Evolutionary conservation across 2,113 vertebrate genomes (phyloP), one percentile per base, ranked within the genome.

Genomic region (Vulpes lagopus): DNA sequence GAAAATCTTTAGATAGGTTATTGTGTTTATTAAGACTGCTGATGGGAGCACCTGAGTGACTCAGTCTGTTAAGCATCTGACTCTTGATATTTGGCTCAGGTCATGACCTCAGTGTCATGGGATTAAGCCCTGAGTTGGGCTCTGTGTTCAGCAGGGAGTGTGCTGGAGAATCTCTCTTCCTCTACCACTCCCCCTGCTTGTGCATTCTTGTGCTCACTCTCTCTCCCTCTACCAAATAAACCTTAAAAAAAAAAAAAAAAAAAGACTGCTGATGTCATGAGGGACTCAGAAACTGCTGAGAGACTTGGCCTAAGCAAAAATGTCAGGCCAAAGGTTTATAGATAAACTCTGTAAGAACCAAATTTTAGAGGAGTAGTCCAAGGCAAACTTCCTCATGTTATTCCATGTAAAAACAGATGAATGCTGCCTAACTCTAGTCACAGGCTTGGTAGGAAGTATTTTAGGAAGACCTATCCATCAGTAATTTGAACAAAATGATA

Each of bases 261-360:
- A 32, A 73, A 94, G 78, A 71, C 57, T 19, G 43, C 25, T 93
- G 43, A 27, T 81, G 25, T 53, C 73, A 27, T n/a, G 55, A 93
- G 32, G 43, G 6, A 20, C 25, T 91, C 51, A 78, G 60, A 97
- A 69, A 71, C 22, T 55, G 62, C 87, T 85, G 2, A 79, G 51
- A 55, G 30, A 12, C 12, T 38, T 22, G n/a, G 55, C 5, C 38
- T 43, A 94, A 88, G 79, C 60, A 90, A 87, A 96, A 83, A 25
- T 2, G 0, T 57, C 60, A 95, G 65, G 27, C 55, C 76, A 65
- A 62, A 30, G 53, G 23, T 82, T 89, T 88, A 91, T n/a, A 60
- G 69, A 84, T 20, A 35, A 96, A 93, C 25, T 93, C 73, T 79
- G 17, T 89, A 35, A 84, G 86, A 86, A 95, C 32, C n/a, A 35